Evolutionary conservation across 2,113 vertebrate species (phyloP), one percentile per base, ranked within the genome.

Genomic region (Notarius quadriscutis): DNA sequence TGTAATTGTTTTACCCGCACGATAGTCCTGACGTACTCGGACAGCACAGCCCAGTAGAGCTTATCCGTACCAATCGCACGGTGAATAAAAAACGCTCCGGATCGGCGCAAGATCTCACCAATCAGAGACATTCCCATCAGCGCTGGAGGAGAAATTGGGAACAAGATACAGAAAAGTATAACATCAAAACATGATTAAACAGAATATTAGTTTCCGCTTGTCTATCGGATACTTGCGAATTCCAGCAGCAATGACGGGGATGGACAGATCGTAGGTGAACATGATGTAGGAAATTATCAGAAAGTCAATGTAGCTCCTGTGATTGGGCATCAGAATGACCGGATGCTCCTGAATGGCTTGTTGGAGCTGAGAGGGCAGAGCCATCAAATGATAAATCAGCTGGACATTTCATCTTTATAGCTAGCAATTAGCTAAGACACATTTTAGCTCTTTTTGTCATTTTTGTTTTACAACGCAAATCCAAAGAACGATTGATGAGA

Each of bases 241-340:
- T 95, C 98, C 98, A 83, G 98, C 96, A 88, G 98, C 98, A 90
- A 99, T 99, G 83, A 99, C 97, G 0, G 98, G 98, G 57, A 99
- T 50, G 18, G 97, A 96, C 72, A 99, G 93, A 91, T 99, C 97
- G 78, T 97, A 98, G 0, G 94, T 96, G 92, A 97, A 99, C 0
- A 98, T 81, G 81, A 99, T 92, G 71, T 97, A 97, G 85, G 98
- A 99, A 90, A 99, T 87, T 87, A 97, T 92, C 85, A 99, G 87
- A 91, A 99, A 99, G 94, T 99, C 98, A 53, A 98, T 53, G 9
- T 99, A 99, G 89, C 98, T 99, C 89, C 98, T 95, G 91, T 99
- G 98, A 90, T 97, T 99, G 90, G 98, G 98, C 93, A 99, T 95
- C 92, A 99, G 94, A 48, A 99, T 95, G n/a, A 99, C 97, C 0